phyloP scores from a whole-genome alignment of 2,113 vertebrate species.

The Varanus salvator region DNA sequence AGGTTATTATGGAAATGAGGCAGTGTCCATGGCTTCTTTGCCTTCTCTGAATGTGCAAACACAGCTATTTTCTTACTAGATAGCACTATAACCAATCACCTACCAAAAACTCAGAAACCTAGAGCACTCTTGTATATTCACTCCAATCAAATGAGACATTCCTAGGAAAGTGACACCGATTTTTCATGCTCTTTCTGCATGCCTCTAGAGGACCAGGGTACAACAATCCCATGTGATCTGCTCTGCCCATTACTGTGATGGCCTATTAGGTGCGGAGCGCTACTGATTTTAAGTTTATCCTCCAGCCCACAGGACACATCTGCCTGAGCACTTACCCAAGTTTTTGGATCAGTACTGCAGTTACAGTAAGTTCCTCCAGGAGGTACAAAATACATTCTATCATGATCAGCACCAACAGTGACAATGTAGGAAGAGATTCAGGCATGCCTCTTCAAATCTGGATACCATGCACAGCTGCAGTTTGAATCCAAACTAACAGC shows the following conservation, averaged over 20 bases:
- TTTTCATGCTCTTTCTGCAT: slow-evolving; percentile 44
- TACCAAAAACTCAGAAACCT: slow-evolving; percentile 43
- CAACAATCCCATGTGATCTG: neutral
- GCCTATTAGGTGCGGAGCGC: neutral
- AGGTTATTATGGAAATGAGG: too few relatives aligned
- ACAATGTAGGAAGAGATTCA: neutral
- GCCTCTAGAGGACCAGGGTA: too few relatives aligned
- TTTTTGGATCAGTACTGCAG: neutral
- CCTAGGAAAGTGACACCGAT: slow-evolving; percentile 30
- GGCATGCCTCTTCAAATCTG: neutral
- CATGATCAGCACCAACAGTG: neutral
- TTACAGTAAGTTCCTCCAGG: neutral
- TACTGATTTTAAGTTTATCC: neutral
- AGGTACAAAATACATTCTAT: neutral
- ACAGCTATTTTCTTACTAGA: neutral
- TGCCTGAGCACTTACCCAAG: neutral
- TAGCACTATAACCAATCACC: slow-evolving; percentile 18
- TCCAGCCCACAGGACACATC: neutral
- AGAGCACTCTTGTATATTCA: slow-evolving; percentile 47
- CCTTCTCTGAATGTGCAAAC: too few relatives aligned
- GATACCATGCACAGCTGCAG: neutral
- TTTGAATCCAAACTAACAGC: neutral
- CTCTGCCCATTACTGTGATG: neutral
- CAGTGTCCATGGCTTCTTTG: too few relatives aligned
- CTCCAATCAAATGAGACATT: slow-evolving; percentile 47